phyloP scores from a whole-genome alignment of 92 coral and sea anemone species.

The Epizoanthus fatuus region DNA sequence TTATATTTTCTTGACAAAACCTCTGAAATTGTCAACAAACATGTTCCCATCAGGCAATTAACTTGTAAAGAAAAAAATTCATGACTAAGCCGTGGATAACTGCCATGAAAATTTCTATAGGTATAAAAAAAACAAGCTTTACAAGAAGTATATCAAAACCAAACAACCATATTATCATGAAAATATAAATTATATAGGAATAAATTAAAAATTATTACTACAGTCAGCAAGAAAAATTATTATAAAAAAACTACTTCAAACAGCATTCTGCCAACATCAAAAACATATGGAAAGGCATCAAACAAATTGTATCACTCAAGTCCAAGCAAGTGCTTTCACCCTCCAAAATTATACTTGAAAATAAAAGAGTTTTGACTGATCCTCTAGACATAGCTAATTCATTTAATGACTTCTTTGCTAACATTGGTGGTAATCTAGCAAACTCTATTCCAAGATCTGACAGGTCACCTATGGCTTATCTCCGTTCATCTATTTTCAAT shows the following conservation, averaged over 20 bases:
- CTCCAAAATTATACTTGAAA: conserved; percentile 1
- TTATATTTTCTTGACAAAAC: too few relatives aligned
- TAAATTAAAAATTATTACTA: not conserved
- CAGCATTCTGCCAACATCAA: not conserved
- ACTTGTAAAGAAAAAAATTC: too few relatives aligned
- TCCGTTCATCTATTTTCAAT: too few relatives aligned
- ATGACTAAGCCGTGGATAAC: too few relatives aligned
- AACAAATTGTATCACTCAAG: not conserved
- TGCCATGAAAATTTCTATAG: too few relatives aligned
- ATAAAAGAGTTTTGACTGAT: not conserved
- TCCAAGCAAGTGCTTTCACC: conserved; percentile 2
- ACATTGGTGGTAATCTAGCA: not conserved
- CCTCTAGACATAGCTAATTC: not conserved
- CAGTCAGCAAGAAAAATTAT: conserved; percentile 3
- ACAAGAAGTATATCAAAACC: too few relatives aligned
- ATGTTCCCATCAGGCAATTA: too few relatives aligned
- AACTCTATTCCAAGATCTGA: too few relatives aligned
- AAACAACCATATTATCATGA: too few relatives aligned
- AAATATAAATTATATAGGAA: not conserved
- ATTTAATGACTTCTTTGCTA: conserved; percentile 10
- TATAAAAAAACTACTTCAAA: conserved; percentile 3
- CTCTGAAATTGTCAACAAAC: too few relatives aligned
- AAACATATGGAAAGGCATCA: conserved; percentile 11
- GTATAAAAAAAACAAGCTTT: too few relatives aligned
- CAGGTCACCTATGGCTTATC: too few relatives aligned